phyloP scores from a whole-genome alignment of 30 jellyfish, hydroid and myxozoan genomes.

The Catostylus mosaicus region DNA sequence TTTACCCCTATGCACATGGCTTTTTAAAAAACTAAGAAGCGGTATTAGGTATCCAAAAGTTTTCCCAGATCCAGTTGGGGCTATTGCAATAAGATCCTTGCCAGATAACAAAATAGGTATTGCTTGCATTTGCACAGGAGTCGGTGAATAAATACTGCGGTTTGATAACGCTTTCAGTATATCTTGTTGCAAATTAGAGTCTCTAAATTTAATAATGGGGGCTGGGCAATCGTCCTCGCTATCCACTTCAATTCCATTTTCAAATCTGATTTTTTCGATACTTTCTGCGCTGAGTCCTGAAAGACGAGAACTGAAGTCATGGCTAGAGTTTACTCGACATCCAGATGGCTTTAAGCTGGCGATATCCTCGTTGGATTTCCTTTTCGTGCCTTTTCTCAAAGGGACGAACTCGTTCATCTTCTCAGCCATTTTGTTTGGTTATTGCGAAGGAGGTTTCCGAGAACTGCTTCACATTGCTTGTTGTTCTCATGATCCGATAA shows the following conservation, averaged over 20 bases:
- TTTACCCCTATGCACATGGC: not conserved
- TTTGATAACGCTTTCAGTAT: slow-evolving; percentile 16
- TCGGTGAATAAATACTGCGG: slow-evolving; percentile 52
- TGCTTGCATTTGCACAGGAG: slow-evolving; percentile 96
- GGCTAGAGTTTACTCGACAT: not conserved
- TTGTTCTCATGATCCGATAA: too few relatives aligned
- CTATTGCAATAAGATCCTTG: slow-evolving; percentile 75
- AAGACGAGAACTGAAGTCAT: not conserved
- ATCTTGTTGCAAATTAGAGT: slow-evolving; percentile 56
- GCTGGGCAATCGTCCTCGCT: slow-evolving; percentile 71
- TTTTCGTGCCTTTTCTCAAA: not conserved
- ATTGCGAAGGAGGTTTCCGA: too few relatives aligned
- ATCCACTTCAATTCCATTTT: slow-evolving; percentile 80
- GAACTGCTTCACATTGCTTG: too few relatives aligned
- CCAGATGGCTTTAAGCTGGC: slow-evolving; percentile 14
- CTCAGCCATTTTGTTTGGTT: slow-evolving; percentile 9
- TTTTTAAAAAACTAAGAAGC: slow-evolving; percentile 38
- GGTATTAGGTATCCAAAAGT: slow-evolving; percentile 85
- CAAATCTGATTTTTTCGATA: slow-evolving; percentile 50
- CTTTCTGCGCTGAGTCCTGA: not conserved
- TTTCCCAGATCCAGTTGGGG: slow-evolving; percentile 97
- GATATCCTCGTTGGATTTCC: not conserved
- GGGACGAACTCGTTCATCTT: not conserved
- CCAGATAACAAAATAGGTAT: slow-evolving; percentile 67
- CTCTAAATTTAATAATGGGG: slow-evolving; percentile 66